Conservation (phyloP, 2,888 invertebrate genomes). For the Meliscaeva auricollis region DNA sequence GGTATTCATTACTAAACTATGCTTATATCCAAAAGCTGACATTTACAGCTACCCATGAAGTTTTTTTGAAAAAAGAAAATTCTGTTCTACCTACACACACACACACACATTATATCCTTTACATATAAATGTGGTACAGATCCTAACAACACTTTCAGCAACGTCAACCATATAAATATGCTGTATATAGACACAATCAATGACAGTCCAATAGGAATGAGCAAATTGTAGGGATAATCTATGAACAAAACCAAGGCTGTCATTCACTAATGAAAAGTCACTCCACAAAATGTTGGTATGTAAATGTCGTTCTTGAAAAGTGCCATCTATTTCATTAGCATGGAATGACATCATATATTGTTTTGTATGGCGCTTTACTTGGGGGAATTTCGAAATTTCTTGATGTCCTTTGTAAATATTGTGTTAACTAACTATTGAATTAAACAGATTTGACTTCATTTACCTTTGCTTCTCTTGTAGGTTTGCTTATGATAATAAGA, state of each 20-base stretch:
- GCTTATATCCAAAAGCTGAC: too few relatives aligned
- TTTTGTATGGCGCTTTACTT: too few relatives aligned
- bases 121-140: neutral
- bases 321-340: too few relatives aligned
- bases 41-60: too few relatives aligned
- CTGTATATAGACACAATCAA: neutral
- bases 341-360: too few relatives aligned
- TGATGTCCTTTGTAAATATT: neutral
- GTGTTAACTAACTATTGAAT: too few relatives aligned
- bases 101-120: neutral
- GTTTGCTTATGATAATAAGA: too few relatives aligned
- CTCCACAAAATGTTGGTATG: neutral
- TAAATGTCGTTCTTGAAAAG: too few relatives aligned
- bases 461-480: too few relatives aligned
- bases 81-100: neutral
- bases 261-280: conserved; percentile 33
- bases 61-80: neutral
- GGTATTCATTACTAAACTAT: too few relatives aligned
- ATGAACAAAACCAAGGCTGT: conserved; percentile 13
- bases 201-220: neutral
- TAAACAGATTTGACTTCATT: too few relatives aligned
- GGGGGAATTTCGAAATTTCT: too few relatives aligned
- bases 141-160: neutral
- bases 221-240: neutral
- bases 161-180: neutral